Conservation (phyloP, 2,888 invertebrate genomes). For the Machimus rusticus region DNA sequence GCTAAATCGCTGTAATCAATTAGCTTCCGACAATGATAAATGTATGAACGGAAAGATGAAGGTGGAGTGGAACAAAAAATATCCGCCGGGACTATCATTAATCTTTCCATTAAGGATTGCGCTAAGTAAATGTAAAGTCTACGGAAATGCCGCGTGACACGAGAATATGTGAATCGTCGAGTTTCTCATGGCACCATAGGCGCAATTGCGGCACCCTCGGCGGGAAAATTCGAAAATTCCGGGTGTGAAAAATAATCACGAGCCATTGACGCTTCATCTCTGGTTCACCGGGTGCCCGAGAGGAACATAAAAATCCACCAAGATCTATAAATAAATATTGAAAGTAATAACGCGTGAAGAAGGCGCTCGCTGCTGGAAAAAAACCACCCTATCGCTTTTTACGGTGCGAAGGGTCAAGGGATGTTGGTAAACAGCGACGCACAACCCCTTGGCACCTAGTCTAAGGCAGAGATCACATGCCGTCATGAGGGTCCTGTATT, state of each 20-base stretch:
- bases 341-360: slow-evolving; percentile 12
- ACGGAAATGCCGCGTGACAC: background rate
- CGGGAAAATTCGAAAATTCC: background rate
- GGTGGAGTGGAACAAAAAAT: background rate
- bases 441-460: slow-evolving; percentile 14
- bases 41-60: background rate
- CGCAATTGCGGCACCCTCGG: background rate
- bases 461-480: background rate
- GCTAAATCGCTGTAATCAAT: background rate
- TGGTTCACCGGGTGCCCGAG: background rate
- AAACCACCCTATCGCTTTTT: slow-evolving; percentile 3
- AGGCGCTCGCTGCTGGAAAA: background rate
- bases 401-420: slow-evolving; percentile 16
- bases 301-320: background rate
- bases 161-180: background rate
- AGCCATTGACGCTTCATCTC: background rate
- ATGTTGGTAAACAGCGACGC: slow-evolving; percentile 8
- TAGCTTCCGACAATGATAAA: background rate
- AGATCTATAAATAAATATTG: slow-evolving; percentile 36
- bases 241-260: background rate
- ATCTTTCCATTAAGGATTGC: slow-evolving; percentile 27
- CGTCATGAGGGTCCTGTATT: slow-evolving; percentile 14
- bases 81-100: background rate
- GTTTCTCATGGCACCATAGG: background rate
- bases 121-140: background rate